Conservation (phyloP, 2,888 invertebrate genomes). For the Xanthorhoe designata region DNA sequence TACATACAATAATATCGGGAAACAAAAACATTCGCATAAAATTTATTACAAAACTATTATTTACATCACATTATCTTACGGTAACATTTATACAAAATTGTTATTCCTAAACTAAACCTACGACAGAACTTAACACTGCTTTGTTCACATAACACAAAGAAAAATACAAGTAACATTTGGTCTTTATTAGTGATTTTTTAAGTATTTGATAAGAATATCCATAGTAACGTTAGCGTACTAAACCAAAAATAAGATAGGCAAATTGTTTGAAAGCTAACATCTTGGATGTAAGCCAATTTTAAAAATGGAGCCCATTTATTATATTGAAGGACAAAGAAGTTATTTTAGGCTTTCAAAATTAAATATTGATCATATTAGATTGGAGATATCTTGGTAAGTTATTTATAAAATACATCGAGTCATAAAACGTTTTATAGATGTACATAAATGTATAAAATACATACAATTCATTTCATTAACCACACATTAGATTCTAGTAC, state of each 20-base stretch:
- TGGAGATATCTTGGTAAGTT: too few relatives aligned
- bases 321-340: constrained; percentile 2
- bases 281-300: constrained; percentile 18
- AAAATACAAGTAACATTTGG: constrained; percentile 16
- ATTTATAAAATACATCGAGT: background rate
- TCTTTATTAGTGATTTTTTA: constrained; percentile 10
- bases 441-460: background rate
- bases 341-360: background rate
- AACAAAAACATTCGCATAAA: constrained; percentile 49
- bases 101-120: constrained; percentile 18
- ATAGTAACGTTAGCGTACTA: constrained; percentile 3
- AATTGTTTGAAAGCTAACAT: constrained; percentile 8
- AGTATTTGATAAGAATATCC: constrained; percentile 8
- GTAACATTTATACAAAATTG: constrained; percentile 36
- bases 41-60: constrained; percentile 51
- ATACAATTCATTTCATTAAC: too few relatives aligned
- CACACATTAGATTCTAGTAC: too few relatives aligned
- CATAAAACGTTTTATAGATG: background rate
- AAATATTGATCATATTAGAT: background rate
- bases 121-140: constrained; percentile 3
- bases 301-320: constrained; percentile 9
- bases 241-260: constrained; percentile 12
- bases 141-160: constrained; percentile 3
- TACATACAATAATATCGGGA: constrained; percentile 61
- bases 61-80: constrained; percentile 48